Evolutionary conservation across 2,113 vertebrate genomes (phyloP).

Genomic region (Sarotherodon lohbergeri): DNA sequence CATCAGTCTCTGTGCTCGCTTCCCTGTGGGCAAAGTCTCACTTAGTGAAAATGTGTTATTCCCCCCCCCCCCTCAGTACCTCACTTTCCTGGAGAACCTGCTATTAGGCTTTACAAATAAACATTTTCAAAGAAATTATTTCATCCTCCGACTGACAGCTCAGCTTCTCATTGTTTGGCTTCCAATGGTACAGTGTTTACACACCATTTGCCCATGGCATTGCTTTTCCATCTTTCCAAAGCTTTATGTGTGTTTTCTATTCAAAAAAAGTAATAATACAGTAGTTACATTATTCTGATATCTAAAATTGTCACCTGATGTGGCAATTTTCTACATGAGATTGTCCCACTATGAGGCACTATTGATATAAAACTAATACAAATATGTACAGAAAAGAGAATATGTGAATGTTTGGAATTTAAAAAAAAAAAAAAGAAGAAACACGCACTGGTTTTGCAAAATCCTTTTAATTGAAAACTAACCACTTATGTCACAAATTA

Average conservation of each 20-base stretch:
- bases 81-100: slow-evolving; percentile 3
- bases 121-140: not conserved
- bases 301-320: not conserved
- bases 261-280: not conserved
- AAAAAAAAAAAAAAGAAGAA: not conserved
- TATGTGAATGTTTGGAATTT: not conserved
- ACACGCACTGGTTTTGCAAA: not conserved
- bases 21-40: slow-evolving; percentile 29
- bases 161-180: not conserved
- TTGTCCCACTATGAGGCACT: not conserved
- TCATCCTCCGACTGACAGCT: not conserved
- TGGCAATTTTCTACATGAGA: not conserved
- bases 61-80: not conserved
- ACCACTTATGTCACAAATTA: not conserved
- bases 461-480: not conserved
- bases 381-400: not conserved
- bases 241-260: not conserved
- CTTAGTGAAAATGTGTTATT: not conserved
- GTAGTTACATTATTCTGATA: not conserved
- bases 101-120: not conserved
- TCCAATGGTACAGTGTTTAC: not conserved
- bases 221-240: not conserved
- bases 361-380: not conserved
- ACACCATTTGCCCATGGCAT: not conserved
- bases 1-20: slow-evolving; percentile 22